Evolutionary conservation across 2,888 invertebrate genomes (phyloP).

Genomic region (Conomelus anceps): DNA sequence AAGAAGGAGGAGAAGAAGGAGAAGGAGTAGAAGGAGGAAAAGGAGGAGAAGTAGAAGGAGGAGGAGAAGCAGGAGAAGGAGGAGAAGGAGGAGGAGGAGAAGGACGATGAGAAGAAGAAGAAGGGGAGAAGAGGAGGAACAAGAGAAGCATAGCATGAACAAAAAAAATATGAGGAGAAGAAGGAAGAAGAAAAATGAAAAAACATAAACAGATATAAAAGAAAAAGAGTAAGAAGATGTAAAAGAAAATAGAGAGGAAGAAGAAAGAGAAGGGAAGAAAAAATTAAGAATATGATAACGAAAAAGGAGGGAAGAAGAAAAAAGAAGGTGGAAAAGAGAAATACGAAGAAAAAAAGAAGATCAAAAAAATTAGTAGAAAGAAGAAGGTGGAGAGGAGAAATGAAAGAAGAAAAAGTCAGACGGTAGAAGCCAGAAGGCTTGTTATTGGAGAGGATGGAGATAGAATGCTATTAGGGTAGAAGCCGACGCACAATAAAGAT

Average conservation of each 20-base stretch:
- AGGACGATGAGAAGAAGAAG: not conserved
- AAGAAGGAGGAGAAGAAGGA: not conserved
- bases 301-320: not conserved
- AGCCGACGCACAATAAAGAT: slow-evolving; percentile 4
- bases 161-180: not conserved
- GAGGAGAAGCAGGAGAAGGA: not conserved
- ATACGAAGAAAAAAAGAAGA: not conserved
- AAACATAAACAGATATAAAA: not conserved
- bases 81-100: not conserved
- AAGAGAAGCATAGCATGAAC: not conserved
- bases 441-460: not conserved
- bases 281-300: not conserved
- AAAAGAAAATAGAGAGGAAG: too few species aligned
- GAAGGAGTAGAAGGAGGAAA: not conserved
- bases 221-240: not conserved
- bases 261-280: not conserved
- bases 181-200: not conserved
- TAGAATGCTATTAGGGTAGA: not conserved
- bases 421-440: not conserved
- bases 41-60: too few species aligned
- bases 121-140: not conserved
- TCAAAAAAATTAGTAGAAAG: too few species aligned
- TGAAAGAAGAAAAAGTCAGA: not conserved
- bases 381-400: not conserved
- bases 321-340: not conserved